A percentile compares a stretch with the other conserved stretches of the same genome.
These are phyloP conservation scores for Kradibia gibbosae DNA, from an alignment of 1,140 invertebrate species.

Conservation along the genomic window DNA sequence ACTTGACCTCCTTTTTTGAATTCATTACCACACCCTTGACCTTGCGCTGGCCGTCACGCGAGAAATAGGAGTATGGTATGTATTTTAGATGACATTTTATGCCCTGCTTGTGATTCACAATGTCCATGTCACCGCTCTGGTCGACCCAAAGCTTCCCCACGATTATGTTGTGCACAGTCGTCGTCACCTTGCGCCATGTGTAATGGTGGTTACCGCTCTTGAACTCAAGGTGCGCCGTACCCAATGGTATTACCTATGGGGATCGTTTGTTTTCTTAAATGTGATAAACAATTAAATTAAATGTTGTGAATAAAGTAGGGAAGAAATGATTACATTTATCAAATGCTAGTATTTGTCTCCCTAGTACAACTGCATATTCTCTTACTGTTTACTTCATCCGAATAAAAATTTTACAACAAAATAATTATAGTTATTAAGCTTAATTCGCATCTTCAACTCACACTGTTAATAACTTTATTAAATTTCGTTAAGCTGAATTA, in stretches of 20 bases:
- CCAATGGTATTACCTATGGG: slow-evolving; percentile 87
- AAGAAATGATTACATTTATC: too few species aligned
- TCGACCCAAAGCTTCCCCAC: slow-evolving; percentile 99
- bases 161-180: slow-evolving; percentile 99
- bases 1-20: slow-evolving; percentile 79
- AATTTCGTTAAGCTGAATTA: too few species aligned
- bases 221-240: slow-evolving; percentile 88
- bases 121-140: slow-evolving; percentile 99
- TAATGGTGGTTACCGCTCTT: slow-evolving; percentile 86
- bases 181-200: slow-evolving; percentile 98
- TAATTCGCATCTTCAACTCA: too few species aligned
- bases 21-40: slow-evolving; percentile 86
- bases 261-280: background rate
- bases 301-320: too few species aligned
- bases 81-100: slow-evolving; percentile 97
- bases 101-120: slow-evolving; percentile 88
- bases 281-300: too few species aligned
- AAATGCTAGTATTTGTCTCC: too few species aligned
- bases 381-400: too few species aligned
- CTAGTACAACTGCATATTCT: too few species aligned
- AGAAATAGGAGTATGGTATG: slow-evolving; percentile 98
- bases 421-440: too few species aligned
- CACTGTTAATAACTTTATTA: too few species aligned
- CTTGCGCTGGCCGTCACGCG: slow-evolving; percentile 92
- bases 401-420: too few species aligned